Percentiles rank a stretch among this genome's conserved stretches.
These are phyloP conservation scores for Rhinogobius similis DNA, from an alignment of 2,113 vertebrate species.

Conservation along the genomic window DNA sequence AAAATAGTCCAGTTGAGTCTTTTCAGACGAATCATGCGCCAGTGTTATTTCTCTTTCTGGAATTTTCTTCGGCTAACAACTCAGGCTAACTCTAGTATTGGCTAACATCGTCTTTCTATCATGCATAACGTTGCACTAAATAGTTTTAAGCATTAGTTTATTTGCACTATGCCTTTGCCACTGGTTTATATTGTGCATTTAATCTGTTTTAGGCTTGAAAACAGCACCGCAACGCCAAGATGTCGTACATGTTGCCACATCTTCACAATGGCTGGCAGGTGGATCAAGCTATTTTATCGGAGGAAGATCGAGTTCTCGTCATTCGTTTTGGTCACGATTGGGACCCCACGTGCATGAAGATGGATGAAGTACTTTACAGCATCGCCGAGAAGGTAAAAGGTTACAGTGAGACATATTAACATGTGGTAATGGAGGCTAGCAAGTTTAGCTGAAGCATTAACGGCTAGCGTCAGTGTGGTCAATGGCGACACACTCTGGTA, in stretches of 20 bases:
- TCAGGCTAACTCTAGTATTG: slow-evolving; percentile 10
- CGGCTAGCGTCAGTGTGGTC: not conserved
- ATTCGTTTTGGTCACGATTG: slow-evolving; percentile 98
- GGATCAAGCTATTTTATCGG: slow-evolving; percentile 97
- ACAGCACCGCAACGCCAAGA: slow-evolving; percentile 51
- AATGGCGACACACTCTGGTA: not conserved
- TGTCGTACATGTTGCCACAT: slow-evolving; percentile 99
- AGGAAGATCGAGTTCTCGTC: slow-evolving; percentile 94
- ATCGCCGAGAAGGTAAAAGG: slow-evolving; percentile 92
- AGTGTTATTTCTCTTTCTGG: not conserved
- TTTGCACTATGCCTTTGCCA: not conserved
- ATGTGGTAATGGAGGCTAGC: not conserved
- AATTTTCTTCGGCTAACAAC: slow-evolving; percentile 15
- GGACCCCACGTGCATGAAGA: slow-evolving; percentile 99
- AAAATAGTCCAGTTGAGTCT: not conserved
- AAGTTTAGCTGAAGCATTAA: not conserved
- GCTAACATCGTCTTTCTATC: too few relatives aligned
- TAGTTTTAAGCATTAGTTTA: not conserved
- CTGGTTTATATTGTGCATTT: not conserved
- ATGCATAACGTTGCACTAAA: too few relatives aligned
- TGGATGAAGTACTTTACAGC: slow-evolving; percentile 96
- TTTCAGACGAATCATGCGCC: not conserved
- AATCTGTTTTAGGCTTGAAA: not conserved
- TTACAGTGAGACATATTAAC: not conserved
- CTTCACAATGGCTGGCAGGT: slow-evolving; percentile 99